Evolutionary conservation across 2,797 vertebrate genomes (phyloP).

Genomic region (Gymnoscopelus microlampas): DNA sequence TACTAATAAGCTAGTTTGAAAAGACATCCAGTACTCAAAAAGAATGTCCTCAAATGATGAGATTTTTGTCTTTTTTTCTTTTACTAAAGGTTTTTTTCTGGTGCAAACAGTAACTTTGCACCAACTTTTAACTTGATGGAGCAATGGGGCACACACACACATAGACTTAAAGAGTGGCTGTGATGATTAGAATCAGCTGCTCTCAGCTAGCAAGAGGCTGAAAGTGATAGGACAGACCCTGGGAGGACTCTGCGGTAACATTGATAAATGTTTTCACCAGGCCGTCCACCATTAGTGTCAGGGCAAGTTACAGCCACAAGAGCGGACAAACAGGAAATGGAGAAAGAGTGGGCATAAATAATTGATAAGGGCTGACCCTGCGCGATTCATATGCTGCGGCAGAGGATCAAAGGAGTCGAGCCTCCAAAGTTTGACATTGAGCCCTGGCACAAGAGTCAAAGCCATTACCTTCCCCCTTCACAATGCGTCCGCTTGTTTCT

Average conservation of each 20-base stretch:
- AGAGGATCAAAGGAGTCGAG: constrained; percentile 71
- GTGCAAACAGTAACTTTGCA: constrained; percentile 29
- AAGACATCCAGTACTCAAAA: background rate
- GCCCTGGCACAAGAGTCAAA: constrained; percentile 71
- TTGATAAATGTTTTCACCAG: constrained; percentile 78
- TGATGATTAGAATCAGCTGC: constrained; percentile 70
- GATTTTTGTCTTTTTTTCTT: background rate
- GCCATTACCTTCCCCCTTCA: constrained; percentile 63
- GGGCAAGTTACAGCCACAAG: constrained; percentile 75
- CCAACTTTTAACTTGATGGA: constrained; percentile 23
- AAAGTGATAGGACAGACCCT: constrained; percentile 62
- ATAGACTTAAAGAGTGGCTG: constrained; percentile 39
- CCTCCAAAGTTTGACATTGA: constrained; percentile 76
- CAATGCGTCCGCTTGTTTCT: constrained; percentile 51
- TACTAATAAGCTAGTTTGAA: no score
- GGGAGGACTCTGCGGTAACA: constrained; percentile 68
- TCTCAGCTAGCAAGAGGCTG: constrained; percentile 60
- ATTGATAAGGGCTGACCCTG: constrained; percentile 79
- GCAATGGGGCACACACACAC: constrained; percentile 15
- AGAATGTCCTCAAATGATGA: background rate
- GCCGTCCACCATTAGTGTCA: constrained; percentile 77
- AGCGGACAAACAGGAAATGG: constrained; percentile 78
- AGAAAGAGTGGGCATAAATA: constrained; percentile 77
- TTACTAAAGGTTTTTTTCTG: constrained; percentile 36
- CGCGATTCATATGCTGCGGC: constrained; percentile 74